Conservation (phyloP, 2,888 invertebrate genomes). For the Atherix ibis region DNA sequence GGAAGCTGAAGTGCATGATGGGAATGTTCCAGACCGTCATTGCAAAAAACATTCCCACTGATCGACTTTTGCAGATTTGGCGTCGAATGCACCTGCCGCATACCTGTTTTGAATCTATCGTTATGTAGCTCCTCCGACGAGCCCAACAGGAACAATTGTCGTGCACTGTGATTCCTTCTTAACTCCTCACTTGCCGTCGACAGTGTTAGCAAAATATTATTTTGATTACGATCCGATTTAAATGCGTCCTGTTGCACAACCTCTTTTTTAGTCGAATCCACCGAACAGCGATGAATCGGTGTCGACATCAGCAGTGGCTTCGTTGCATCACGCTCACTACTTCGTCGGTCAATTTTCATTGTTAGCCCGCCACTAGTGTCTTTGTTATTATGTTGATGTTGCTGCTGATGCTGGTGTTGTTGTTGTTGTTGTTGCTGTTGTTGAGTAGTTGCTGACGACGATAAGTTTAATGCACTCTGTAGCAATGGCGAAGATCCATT, state of each 20-base stretch:
- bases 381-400: slow-evolving; percentile 6
- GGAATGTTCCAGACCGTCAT: slow-evolving; percentile 11
- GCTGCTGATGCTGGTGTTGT: slow-evolving; percentile 1
- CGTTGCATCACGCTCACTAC: slow-evolving; percentile 14
- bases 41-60: slow-evolving; percentile 6
- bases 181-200: slow-evolving; percentile 29
- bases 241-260: slow-evolving; percentile 3
- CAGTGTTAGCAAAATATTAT: slow-evolving; percentile 27
- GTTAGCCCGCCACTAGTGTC: slow-evolving; percentile 26
- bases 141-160: slow-evolving; percentile 25
- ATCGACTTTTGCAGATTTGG: slow-evolving; percentile 27
- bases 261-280: background rate
- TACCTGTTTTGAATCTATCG: slow-evolving; percentile 14
- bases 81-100: slow-evolving; percentile 31
- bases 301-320: slow-evolving; percentile 17
- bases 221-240: slow-evolving; percentile 21
- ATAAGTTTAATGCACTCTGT: slow-evolving; percentile 31
- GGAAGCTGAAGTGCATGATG: slow-evolving; percentile 18
- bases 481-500: slow-evolving; percentile 32
- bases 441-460: slow-evolving; percentile 9
- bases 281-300: slow-evolving; percentile 2
- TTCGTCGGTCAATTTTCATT: slow-evolving; percentile 26
- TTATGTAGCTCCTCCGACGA: slow-evolving; percentile 6
- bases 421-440: slow-evolving; percentile 5
- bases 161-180: slow-evolving; percentile 29